Evolutionary conservation across 2,113 vertebrate species (phyloP), one percentile per base, ranked within the genome.

Genomic region (Centrocercus urophasianus): DNA sequence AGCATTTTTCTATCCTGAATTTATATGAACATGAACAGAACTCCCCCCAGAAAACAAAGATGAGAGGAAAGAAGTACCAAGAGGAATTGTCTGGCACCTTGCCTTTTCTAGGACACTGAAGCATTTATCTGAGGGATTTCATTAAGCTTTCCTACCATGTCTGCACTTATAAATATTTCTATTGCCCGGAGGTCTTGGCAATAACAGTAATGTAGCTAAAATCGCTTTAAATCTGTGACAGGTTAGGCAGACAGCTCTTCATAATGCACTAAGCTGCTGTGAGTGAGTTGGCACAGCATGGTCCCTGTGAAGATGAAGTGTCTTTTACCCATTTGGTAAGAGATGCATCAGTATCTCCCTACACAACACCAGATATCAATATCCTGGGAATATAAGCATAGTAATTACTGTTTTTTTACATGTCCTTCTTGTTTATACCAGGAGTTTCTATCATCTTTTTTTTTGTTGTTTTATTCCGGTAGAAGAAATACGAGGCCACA

Each of bases 101-200:
- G 90, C 64, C 50, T 81, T 95, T 93, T 73, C 54, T 70, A 71
- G 90, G 86, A 85, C 79, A 78, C 54, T 3, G 54, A 94, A 73
- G 52, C 87, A 90, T 96, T 96, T 93, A 81, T 95, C 92, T 84
- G 25, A 81, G 54, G 69, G 71, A 77, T 96, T 96, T 93, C 71
- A 94, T 89, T 94, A 92, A 90, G 70, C 45, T 71, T 90, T 89
- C 84, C 45, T 83, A 79, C 63, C 65, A 50, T 84, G 56, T 32
- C 59, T 81, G 64, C 61, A 76, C 92, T 95, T 92, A 94, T 48
- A 96, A 96, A 96, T 96, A 96, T 94, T 95, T 94, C 88, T 78
- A 22, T 73, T 92, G 83, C 94, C 86, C 63, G 71, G 80, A 90
- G 88, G 87, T 80, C 91, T 89, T 83, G 81, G 88, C 83, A 95